Percentiles rank a stretch among this genome's conserved stretches.
phyloP scores from a whole-genome alignment of 2,888 invertebrate genomes.

The Melikaiella ostensackeni region DNA sequence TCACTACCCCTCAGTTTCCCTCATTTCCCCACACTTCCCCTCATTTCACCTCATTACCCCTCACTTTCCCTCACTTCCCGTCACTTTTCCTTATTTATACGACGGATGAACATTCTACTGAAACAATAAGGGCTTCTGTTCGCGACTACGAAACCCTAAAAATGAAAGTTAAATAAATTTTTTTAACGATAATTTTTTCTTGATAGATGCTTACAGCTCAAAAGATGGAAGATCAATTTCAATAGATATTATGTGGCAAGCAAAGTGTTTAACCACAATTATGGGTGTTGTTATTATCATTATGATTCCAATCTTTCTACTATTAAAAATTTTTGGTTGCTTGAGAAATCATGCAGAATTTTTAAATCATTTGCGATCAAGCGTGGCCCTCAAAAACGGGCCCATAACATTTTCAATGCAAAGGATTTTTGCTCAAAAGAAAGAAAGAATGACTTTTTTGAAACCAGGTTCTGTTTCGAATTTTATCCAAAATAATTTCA shows the following conservation, averaged over 20 bases:
- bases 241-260: conserved; percentile 62
- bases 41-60: too few species aligned
- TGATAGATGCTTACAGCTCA: background rate
- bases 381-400: conserved; percentile 50
- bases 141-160: too few species aligned
- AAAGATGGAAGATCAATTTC: conserved; percentile 40
- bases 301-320: conserved; percentile 55
- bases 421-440: conserved; percentile 55
- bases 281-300: conserved; percentile 48
- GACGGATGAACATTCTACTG: too few species aligned
- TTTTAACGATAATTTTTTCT: background rate
- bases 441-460: background rate
- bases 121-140: too few species aligned
- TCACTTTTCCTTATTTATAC: too few species aligned
- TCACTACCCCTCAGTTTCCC: too few species aligned
- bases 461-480: background rate
- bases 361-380: conserved; percentile 63
- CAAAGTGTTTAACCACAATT: conserved; percentile 57
- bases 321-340: conserved; percentile 56
- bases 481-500: background rate
- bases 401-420: conserved; percentile 56
- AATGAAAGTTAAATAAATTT: background rate
- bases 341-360: conserved; percentile 65
- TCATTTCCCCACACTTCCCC: too few species aligned
- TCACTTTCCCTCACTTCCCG: too few species aligned